Evolutionary conservation across 2,113 vertebrate species (phyloP).

Genomic region (Xiphophorus maculatus): DNA sequence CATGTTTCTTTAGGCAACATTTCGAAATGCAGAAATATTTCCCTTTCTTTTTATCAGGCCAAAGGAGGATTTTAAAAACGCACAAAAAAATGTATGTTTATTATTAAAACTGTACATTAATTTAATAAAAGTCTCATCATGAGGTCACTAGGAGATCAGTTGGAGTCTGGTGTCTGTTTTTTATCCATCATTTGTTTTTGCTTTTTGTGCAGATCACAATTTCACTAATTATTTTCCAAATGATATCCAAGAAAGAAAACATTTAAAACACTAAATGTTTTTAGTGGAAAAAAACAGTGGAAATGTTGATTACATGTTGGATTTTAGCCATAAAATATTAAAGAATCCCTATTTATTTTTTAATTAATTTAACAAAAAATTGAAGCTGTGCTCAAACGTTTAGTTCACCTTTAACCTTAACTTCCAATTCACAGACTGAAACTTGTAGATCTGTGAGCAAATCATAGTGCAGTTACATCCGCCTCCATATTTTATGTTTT

Average conservation of each 20-base stretch:
- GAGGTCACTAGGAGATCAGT: not conserved
- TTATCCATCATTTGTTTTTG: not conserved
- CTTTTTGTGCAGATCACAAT: not conserved
- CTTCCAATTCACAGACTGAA: no score
- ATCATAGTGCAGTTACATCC: no score
- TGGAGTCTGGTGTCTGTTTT: not conserved
- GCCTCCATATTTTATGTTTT: no score
- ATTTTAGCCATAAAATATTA: no score
- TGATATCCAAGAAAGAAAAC: not conserved
- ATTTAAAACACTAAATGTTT: no score
- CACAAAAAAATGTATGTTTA: not conserved
- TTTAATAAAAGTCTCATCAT: not conserved
- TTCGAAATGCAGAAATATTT: not conserved
- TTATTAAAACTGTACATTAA: not conserved
- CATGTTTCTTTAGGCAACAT: not conserved
- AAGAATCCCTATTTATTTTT: no score
- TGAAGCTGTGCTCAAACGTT: no score
- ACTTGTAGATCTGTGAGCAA: no score
- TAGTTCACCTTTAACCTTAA: no score
- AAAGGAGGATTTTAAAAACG: not conserved
- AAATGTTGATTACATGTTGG: no score
- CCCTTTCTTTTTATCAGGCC: not conserved
- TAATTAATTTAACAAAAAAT: no score
- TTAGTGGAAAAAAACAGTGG: no score
- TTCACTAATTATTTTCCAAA: not conserved